A percentile compares a stretch with the other conserved stretches of the same genome.
These are phyloP conservation scores for Rhyacichthys aspro DNA, from an alignment of 2,797 vertebrate species.

Conservation along the genomic window DNA sequence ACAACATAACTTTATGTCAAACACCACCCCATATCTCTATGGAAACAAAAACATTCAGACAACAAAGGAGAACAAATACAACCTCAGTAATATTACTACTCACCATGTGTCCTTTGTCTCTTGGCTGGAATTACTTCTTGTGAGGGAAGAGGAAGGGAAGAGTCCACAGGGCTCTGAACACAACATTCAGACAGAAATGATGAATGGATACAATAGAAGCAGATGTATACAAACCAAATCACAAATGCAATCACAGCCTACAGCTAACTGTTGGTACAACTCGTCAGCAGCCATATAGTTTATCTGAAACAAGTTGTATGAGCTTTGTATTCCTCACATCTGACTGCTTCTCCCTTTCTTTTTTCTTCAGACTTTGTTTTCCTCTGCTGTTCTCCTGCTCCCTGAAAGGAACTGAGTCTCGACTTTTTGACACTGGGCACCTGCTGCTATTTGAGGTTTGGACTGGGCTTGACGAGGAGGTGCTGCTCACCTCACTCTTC, in stretches of 20 bases:
- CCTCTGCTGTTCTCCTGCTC: slow-evolving; percentile 35
- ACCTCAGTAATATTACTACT: slow-evolving; percentile 35
- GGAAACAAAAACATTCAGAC: slow-evolving; percentile 55
- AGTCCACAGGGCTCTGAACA: slow-evolving; percentile 64
- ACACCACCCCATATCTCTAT: slow-evolving; percentile 29
- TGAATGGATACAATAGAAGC: slow-evolving; percentile 11
- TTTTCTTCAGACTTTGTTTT: slow-evolving; percentile 30
- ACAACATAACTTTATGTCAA: slow-evolving; percentile 18
- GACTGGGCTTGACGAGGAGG: slow-evolving; percentile 22
- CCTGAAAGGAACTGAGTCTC: slow-evolving; percentile 23
- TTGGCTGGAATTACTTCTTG: slow-evolving; percentile 72
- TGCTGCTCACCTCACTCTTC: slow-evolving; percentile 43
- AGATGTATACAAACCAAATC: slow-evolving; percentile 1
- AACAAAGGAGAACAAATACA: slow-evolving; percentile 28
- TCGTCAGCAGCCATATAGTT: slow-evolving; percentile 20
- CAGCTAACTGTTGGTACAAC: slow-evolving; percentile 12
- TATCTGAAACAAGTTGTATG: slow-evolving; percentile 19
- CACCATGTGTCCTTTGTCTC: slow-evolving; percentile 75
- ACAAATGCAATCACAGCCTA: slow-evolving; percentile 8
- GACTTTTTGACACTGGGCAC: slow-evolving; percentile 16
- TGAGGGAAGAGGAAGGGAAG: slow-evolving; percentile 65
- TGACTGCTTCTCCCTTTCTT: slow-evolving; percentile 32
- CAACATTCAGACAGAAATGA: slow-evolving; percentile 10
- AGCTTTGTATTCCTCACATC: slow-evolving; percentile 44
- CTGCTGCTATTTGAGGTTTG: slow-evolving; percentile 14